A percentile compares a stretch with the other conserved stretches of the same genome.
phyloP scores from a whole-genome alignment of 2,888 invertebrate genomes.

The Chymomyza fuscimana region DNA sequence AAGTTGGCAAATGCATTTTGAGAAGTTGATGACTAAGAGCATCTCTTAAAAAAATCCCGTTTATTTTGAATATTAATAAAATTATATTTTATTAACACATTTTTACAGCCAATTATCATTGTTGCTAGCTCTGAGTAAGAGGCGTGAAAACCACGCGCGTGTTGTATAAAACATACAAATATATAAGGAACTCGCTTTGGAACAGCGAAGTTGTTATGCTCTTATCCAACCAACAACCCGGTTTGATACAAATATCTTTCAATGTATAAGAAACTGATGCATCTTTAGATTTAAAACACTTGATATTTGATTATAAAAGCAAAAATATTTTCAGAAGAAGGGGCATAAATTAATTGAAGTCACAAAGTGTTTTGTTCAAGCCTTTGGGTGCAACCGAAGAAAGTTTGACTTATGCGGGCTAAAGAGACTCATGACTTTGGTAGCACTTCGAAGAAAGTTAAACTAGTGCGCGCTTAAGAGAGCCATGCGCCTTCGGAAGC shows the following conservation, averaged over 20 bases:
- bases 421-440: too few species aligned
- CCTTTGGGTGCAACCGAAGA: too few species aligned
- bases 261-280: too few species aligned
- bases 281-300: too few species aligned
- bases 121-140: neutral
- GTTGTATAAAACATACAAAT: slow-evolving; percentile 19
- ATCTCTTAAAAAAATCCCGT: neutral
- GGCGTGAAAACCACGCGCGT: slow-evolving; percentile 9
- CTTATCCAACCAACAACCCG: neutral
- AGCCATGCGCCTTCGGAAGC: too few species aligned
- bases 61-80: slow-evolving; percentile 12
- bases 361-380: too few species aligned
- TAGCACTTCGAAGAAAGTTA: too few species aligned
- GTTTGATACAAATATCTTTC: neutral
- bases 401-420: too few species aligned
- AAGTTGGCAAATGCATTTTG: neutral
- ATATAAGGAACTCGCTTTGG: neutral
- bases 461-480: too few species aligned
- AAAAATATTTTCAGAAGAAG: too few species aligned
- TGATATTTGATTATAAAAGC: too few species aligned
- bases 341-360: too few species aligned
- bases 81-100: slow-evolving; percentile 47
- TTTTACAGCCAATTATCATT: slow-evolving; percentile 48
- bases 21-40: neutral
- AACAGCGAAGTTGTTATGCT: neutral